phyloP scores from a whole-genome alignment of 1,140 invertebrate species.

The silkworm (Bombyx mori) region DNA sequence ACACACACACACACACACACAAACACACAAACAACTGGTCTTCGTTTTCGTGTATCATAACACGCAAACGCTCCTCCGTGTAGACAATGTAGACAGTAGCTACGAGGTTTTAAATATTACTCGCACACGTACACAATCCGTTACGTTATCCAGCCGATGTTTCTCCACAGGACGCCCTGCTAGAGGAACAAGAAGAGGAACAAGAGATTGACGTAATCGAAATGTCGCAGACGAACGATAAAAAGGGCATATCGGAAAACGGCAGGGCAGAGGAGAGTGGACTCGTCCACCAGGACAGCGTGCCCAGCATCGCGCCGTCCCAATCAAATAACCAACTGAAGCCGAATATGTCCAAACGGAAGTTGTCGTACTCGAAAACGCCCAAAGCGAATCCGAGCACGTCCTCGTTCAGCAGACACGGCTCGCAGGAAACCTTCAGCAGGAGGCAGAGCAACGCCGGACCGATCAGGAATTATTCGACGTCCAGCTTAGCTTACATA shows the following conservation, averaged over 20 bases:
- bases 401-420: constrained; percentile 42
- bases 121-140: too few relatives aligned
- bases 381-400: constrained; percentile 43
- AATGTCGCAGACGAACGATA: constrained; percentile 2
- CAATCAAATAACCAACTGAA: constrained; percentile 26
- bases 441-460: constrained; percentile 36
- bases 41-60: too few relatives aligned
- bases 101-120: too few relatives aligned
- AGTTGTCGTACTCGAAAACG: constrained; percentile 42
- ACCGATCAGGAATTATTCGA: constrained; percentile 78
- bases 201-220: constrained; percentile 54
- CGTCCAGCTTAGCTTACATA: constrained; percentile 85
- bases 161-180: constrained; percentile 59
- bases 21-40: too few relatives aligned
- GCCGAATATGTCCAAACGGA: constrained; percentile 45
- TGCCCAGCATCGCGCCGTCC: constrained; percentile 14
- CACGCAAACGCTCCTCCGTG: too few relatives aligned
- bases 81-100: too few relatives aligned
- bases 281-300: constrained; percentile 30
- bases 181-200: constrained; percentile 70
- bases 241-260: constrained; percentile 23
- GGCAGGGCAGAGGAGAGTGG: constrained; percentile 21
- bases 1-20: too few relatives aligned
- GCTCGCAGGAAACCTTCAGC: constrained; percentile 42
- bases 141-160: too few relatives aligned